Percentiles rank a stretch among this genome's conserved stretches.
phyloP scores from a whole-genome alignment of 2,888 invertebrate genomes.

The Colletes collaris region DNA sequence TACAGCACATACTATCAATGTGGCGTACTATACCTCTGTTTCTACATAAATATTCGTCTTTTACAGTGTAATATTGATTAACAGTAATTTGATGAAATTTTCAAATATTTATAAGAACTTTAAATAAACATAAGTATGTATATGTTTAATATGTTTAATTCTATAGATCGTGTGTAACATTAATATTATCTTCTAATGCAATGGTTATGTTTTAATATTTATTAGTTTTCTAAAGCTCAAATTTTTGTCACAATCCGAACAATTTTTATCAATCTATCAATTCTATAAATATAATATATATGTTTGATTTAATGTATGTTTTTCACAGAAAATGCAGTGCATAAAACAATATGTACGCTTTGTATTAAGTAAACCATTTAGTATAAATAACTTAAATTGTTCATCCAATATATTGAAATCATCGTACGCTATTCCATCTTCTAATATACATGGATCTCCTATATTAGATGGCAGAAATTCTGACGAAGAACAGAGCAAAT shows the following conservation, averaged over 20 bases:
- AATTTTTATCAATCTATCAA: neutral
- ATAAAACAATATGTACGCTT: slow-evolving; percentile 36
- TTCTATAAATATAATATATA: neutral
- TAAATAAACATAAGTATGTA: slow-evolving; percentile 1
- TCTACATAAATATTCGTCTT: neutral
- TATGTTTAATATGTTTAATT: neutral
- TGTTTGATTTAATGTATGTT: neutral
- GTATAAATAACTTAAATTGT: slow-evolving; percentile 12
- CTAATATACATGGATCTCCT: slow-evolving; percentile 63
- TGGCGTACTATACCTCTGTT: neutral
- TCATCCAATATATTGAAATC: slow-evolving; percentile 8
- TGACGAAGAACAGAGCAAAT: slow-evolving; percentile 77
- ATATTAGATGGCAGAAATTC: neutral
- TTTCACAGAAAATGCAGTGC: slow-evolving; percentile 56
- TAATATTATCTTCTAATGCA: neutral
- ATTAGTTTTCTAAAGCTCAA: neutral
- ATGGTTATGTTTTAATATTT: slow-evolving; percentile 26
- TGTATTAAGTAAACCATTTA: slow-evolving; percentile 8
- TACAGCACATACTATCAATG: neutral
- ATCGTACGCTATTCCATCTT: slow-evolving; percentile 10
- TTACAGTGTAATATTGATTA: neutral
- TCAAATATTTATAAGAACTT: neutral
- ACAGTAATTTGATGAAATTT: neutral
- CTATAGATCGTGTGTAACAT: neutral
- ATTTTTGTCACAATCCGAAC: neutral